Conservation (phyloP, 2,113 vertebrate genomes). For the Myiozetetes cayanensis region DNA sequence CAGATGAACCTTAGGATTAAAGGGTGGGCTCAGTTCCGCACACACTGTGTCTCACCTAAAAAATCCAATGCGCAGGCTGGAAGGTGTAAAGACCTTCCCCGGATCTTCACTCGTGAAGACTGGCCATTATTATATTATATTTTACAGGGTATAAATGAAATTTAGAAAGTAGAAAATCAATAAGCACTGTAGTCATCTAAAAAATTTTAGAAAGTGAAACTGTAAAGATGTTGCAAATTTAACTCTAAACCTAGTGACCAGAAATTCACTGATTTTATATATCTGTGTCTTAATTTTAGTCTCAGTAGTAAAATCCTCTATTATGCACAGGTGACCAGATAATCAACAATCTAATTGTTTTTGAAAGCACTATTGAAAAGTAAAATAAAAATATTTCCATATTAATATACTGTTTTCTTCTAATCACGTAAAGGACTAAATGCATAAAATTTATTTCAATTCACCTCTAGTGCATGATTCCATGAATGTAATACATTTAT, state of each 20-base stretch:
- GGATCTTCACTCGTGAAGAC: too few species aligned
- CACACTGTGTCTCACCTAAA: too few species aligned
- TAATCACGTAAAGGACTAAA: background rate
- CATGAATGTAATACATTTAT: background rate
- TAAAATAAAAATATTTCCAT: background rate
- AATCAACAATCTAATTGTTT: background rate
- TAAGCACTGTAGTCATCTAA: background rate
- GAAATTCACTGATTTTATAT: background rate
- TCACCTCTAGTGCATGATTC: background rate
- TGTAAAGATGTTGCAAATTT: background rate
- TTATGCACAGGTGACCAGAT: background rate
- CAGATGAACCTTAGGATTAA: too few species aligned
- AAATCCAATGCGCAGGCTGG: too few species aligned
- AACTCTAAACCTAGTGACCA: background rate
- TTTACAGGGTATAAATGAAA: background rate
- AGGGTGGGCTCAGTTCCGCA: too few species aligned
- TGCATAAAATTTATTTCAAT: background rate
- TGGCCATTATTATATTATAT: too few species aligned
- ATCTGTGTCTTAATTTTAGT: background rate
- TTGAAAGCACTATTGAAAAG: background rate
- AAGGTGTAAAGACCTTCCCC: too few species aligned
- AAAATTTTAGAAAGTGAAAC: background rate
- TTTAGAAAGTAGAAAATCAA: background rate
- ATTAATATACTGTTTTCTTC: background rate
- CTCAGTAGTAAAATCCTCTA: background rate